Percentiles rank a stretch among this genome's conserved stretches.
phyloP scores from a whole-genome alignment of 2,113 vertebrate genomes.

The Mus pahari region DNA sequence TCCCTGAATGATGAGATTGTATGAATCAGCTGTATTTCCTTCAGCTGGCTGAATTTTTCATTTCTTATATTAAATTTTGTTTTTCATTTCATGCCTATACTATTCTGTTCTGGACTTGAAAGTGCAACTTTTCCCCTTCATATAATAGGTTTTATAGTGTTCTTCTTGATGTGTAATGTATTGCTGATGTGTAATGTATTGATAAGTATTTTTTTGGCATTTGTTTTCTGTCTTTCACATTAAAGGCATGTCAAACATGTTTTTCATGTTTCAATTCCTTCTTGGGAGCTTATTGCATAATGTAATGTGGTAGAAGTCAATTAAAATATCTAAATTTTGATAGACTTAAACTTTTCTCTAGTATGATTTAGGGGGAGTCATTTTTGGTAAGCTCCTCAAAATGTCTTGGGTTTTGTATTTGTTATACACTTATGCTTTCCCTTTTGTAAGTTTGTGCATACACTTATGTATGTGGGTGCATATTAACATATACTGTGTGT shows the following conservation, averaged over 20 bases:
- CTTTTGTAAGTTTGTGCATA: background rate
- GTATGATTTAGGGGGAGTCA: background rate
- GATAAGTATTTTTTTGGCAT: background rate
- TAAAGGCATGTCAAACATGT: background rate
- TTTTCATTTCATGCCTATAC: background rate
- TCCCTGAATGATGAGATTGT: background rate
- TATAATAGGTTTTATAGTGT: background rate
- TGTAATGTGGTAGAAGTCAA: background rate
- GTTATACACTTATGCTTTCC: background rate
- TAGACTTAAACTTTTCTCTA: slow-evolving; percentile 50
- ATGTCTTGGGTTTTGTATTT: background rate
- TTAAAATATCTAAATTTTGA: slow-evolving; percentile 22
- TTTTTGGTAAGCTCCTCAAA: background rate
- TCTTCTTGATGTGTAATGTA: background rate
- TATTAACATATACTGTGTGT: background rate
- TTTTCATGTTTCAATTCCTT: background rate
- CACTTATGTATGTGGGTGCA: background rate
- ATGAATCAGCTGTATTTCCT: background rate
- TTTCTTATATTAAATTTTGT: slow-evolving; percentile 25
- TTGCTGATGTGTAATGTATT: background rate
- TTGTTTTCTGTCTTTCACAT: background rate
- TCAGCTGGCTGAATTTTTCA: background rate
- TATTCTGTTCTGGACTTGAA: slow-evolving; percentile 1
- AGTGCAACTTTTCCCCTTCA: background rate
- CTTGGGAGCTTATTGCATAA: slow-evolving; percentile 15